Evolutionary conservation across 2,113 vertebrate genomes (phyloP).

Genomic region (Coreoperca whiteheadi): DNA sequence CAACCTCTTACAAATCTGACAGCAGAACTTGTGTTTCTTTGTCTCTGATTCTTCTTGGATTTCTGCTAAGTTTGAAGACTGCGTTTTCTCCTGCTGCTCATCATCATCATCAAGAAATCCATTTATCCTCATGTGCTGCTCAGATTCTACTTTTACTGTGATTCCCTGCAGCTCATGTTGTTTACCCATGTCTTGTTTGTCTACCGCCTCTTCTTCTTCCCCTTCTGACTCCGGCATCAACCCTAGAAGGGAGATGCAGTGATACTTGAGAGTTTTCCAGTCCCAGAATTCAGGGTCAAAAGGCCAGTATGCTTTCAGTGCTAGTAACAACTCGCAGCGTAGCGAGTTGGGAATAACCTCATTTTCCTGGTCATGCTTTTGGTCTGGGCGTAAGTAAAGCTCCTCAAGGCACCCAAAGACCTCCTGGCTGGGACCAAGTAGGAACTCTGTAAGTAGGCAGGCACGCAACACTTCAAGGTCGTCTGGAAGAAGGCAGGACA

Average conservation of each 20-base stretch:
- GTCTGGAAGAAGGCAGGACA: slow-evolving; percentile 92
- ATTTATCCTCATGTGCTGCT: slow-evolving; percentile 54
- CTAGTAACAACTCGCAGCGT: slow-evolving; percentile 94
- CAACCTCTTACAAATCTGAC: slow-evolving; percentile 92
- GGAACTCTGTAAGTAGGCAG: slow-evolving; percentile 96
- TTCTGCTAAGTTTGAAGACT: slow-evolving; percentile 77
- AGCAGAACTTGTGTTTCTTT: slow-evolving; percentile 92
- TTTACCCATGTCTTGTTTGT: slow-evolving; percentile 49
- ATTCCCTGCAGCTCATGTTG: slow-evolving; percentile 46
- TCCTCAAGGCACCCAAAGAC: slow-evolving; percentile 91
- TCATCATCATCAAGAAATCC: slow-evolving; percentile 37
- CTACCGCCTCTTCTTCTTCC: slow-evolving; percentile 77
- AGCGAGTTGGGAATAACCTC: slow-evolving; percentile 94
- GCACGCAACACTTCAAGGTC: slow-evolving; percentile 96
- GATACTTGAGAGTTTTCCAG: slow-evolving; percentile 96
- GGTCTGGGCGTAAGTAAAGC: slow-evolving; percentile 93
- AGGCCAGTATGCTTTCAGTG: slow-evolving; percentile 96
- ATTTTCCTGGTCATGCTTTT: slow-evolving; percentile 94
- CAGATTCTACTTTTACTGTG: slow-evolving; percentile 83
- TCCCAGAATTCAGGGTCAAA: slow-evolving; percentile 99
- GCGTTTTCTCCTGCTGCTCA: slow-evolving; percentile 34
- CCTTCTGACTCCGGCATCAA: slow-evolving; percentile 88
- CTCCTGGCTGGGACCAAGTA: slow-evolving; percentile 89
- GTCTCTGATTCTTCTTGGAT: slow-evolving; percentile 84
- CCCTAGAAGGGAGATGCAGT: slow-evolving; percentile 91